Evolutionary conservation across 2,113 vertebrate genomes (phyloP), one percentile per base, ranked within the genome.

Genomic region (Lepidothrix coronata): DNA sequence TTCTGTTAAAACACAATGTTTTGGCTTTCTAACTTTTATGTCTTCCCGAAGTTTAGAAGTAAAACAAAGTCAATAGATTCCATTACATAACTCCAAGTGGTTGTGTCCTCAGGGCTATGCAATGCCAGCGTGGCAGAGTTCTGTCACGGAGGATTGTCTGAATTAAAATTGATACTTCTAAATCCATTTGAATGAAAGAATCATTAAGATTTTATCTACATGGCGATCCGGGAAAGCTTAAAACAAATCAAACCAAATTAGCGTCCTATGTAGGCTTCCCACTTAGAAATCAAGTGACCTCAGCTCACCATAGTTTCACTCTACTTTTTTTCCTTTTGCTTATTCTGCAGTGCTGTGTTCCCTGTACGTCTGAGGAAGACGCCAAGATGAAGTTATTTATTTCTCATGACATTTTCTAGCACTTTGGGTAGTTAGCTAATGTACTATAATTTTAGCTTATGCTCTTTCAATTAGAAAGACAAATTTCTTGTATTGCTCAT

Each of bases 401-500:
- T 96, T 92, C 91, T 92, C 54, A 14, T 92, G 88, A 81, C 70
- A 89, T 92, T 95, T 96, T 87, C 62, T 49, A 93, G 68, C 78
- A 82, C 78, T 89, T 93, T 51, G 37, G 62, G 44, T 95, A 74
- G 77, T 90, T 94, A 92, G 83, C 41, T 95, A 91, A 96, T 88
- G 76, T 76, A 55, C 79, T 87, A 55, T 85, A 89, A 96, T 94
- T 95, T 96, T 84, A 89, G 72, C 83, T 95, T 91, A 58, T 93
- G 82, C 74, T 94, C 85, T 88, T 97, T 95, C 93, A 97, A 94
- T 97, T 96, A 94, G 90, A 77, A 87, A 92, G 94, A 94, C 89
- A 95, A 96, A 94, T 91, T 92, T 62, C 58, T 72, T 75, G n/a
- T 27, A 55, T 92, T 93, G 88, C 95, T 97, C 89, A 91, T 93